Base-by-base conservation (phyloP, 2,888 invertebrate genomes). In the Yponomeuta malinellus region DNA sequence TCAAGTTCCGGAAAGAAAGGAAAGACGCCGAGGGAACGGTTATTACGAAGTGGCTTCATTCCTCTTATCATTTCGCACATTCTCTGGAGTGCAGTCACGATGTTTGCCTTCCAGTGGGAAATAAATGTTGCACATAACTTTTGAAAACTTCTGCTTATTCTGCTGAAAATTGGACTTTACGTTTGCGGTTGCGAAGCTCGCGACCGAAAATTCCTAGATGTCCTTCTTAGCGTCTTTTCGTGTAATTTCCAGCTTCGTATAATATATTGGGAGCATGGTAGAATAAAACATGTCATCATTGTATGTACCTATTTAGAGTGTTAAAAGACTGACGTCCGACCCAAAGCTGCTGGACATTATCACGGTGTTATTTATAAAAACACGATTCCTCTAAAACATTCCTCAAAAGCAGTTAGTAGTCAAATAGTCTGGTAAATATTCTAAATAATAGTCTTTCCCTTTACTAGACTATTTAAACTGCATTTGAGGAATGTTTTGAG, bases 91-190 rank as follows among this genome's bases (percentile, higher is more conserved):
- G 52, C 52, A 59, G 52, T 59, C 52, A 5, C 52, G 52, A 59
- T 59, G 52, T 59, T 59, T 59, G 12, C 52, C 52, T 59, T 59
- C 52, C 52, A 59, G 15, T 15, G 3, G 15, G 52, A 15, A 59
- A 59, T 59, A 59, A 59, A 59, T 59, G 52, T 59, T 59, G 52
- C 52, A 59, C 52, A 59, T 59, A 59, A 59, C 15, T 59, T 43
- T 12, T 15, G 52, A 12, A 59, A 59, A 15, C 52, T 59, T 5
- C 2, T 59, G 52, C 52, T 59, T 59, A 59, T 59, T 59, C 52
- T 12, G 52, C 52, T 59, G 52, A 59, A 59, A 59, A 59, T 59
- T 12, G 12, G 15, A 59, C 15, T 59, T 59, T 59, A 59, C 52
- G 1, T 12, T 59, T 59, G 52, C 52, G 15, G 52, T 59, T 15